Evolutionary conservation across 2,888 invertebrate genomes (phyloP).

Genomic region (Andrena trimmerana): DNA sequence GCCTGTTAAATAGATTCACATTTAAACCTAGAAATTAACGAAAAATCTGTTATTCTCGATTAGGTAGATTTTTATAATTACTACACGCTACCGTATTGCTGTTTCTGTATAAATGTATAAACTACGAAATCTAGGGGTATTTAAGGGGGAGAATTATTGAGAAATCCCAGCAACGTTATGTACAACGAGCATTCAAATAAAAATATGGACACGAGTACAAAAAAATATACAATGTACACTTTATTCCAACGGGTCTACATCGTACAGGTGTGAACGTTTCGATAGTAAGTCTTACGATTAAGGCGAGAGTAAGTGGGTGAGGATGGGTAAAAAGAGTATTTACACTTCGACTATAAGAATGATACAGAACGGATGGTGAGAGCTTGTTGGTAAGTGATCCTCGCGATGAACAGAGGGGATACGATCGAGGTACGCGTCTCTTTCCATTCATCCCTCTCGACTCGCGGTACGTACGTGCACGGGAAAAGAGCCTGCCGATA

Average conservation of each 20-base stretch:
- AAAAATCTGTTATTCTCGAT: too few relatives aligned
- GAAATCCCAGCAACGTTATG: background rate
- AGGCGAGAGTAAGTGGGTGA: slow-evolving; percentile 29
- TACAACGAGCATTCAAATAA: slow-evolving; percentile 55
- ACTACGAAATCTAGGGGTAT: background rate
- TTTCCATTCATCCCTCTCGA: slow-evolving; percentile 22
- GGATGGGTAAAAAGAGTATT: slow-evolving; percentile 76
- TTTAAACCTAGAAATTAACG: too few relatives aligned
- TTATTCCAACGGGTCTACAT: slow-evolving; percentile 80
- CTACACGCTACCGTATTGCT: background rate
- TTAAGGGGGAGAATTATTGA: background rate
- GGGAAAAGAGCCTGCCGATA: slow-evolving; percentile 7
- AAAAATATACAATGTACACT: slow-evolving; percentile 83
- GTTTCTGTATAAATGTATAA: background rate
- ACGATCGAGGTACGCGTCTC: slow-evolving; percentile 5
- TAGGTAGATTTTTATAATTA: background rate
- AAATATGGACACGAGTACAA: slow-evolving; percentile 68
- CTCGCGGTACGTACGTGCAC: slow-evolving; percentile 24
- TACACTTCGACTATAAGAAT: slow-evolving; percentile 80
- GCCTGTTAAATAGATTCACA: background rate
- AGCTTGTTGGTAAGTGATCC: slow-evolving; percentile 6
- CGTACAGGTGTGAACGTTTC: slow-evolving; percentile 51
- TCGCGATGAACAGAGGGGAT: slow-evolving; percentile 7
- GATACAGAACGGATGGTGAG: slow-evolving; percentile 54
- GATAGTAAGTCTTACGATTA: slow-evolving; percentile 60